These are phyloP conservation scores for Thereva nobilitata DNA, from an alignment of 2,888 invertebrate species.

Conservation along the genomic window DNA sequence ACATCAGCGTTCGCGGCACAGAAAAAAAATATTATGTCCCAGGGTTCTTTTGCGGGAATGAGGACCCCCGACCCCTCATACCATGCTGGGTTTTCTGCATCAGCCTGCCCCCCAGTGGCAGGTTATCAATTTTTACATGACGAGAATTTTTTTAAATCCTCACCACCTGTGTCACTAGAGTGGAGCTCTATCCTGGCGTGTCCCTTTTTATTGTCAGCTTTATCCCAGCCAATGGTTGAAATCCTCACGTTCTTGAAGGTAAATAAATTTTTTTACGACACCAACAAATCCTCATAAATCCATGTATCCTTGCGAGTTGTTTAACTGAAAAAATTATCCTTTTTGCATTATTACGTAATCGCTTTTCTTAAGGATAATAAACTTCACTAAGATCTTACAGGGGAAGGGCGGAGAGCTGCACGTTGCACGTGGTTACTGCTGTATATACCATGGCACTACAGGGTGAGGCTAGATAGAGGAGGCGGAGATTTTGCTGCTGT, in stretches of 20 bases:
- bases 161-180: conserved; percentile 39
- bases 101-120: conserved; percentile 29
- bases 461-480: background rate
- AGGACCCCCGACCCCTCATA: background rate
- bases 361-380: conserved; percentile 38
- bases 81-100: conserved; percentile 12
- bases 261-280: conserved; percentile 41
- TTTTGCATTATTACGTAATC: conserved; percentile 43
- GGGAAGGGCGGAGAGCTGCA: no score
- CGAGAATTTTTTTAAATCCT: conserved; percentile 41
- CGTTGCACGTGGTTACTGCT: background rate
- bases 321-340: conserved; percentile 42
- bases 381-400: conserved; percentile 18
- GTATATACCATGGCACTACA: background rate
- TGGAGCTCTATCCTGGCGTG: conserved; percentile 16
- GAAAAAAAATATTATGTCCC: background rate
- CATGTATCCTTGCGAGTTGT: conserved; percentile 37
- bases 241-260: conserved; percentile 38
- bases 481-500: conserved; percentile 1
- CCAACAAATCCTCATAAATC: conserved; percentile 39
- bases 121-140: conserved; percentile 33
- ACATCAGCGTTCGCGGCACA: conserved; percentile 7
- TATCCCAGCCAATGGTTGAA: conserved; percentile 25
- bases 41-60: background rate
- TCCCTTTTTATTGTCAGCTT: conserved; percentile 30